Percentiles rank a stretch among this genome's conserved stretches.
phyloP scores from a whole-genome alignment of 2,113 vertebrate species.

The Tupaia chinensis region DNA sequence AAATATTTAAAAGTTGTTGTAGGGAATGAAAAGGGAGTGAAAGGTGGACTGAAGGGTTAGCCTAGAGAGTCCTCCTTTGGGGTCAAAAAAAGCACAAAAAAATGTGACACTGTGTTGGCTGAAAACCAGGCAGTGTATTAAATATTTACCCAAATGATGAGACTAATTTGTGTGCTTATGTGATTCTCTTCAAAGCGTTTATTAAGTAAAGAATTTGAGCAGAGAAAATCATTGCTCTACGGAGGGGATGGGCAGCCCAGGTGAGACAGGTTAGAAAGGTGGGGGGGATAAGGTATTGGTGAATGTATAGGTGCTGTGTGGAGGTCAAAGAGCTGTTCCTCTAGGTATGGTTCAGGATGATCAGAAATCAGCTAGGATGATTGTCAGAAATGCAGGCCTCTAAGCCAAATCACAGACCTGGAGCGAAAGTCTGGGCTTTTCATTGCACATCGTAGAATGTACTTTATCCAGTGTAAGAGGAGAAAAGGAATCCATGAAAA shows the following conservation, averaged over 20 bases:
- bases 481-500: neutral
- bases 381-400: neutral
- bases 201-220: neutral
- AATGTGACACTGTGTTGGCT: neutral
- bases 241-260: neutral
- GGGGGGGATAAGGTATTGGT: neutral
- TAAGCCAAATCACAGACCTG: neutral
- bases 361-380: neutral
- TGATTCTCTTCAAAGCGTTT: constrained; percentile 6
- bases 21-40: neutral
- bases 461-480: neutral
- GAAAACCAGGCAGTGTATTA: neutral
- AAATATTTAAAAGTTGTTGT: neutral
- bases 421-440: neutral
- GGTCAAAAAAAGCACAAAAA: neutral
- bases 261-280: neutral
- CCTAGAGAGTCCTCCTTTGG: neutral
- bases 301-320: neutral
- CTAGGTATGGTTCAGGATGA: neutral
- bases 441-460: neutral
- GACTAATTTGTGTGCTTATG: neutral
- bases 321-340: neutral
- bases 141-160: neutral
- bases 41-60: neutral
- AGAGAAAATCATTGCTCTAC: neutral